These are phyloP conservation scores for Microchrysa polita DNA, from an alignment of 2,888 invertebrate species.

Conservation along the genomic window DNA sequence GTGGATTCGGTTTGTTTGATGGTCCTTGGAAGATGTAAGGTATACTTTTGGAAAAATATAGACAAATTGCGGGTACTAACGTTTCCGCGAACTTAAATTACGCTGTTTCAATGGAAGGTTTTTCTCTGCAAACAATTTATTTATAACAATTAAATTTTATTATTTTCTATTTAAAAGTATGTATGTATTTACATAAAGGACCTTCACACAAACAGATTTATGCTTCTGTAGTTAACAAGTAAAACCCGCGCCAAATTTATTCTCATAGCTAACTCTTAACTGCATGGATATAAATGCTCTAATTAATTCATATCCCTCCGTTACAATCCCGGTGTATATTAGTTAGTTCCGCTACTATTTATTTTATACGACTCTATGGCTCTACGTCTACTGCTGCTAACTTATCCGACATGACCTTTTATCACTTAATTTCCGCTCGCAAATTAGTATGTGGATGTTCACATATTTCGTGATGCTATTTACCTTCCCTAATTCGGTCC, in stretches of 20 bases:
- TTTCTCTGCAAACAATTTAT: too few species aligned
- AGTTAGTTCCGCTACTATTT: background rate
- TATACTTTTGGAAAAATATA: too few species aligned
- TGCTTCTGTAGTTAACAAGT: too few species aligned
- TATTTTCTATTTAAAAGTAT: too few species aligned
- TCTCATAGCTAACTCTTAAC: background rate
- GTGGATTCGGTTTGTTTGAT: background rate
- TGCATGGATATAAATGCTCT: background rate
- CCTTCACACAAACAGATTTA: too few species aligned
- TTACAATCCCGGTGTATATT: background rate
- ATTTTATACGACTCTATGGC: background rate
- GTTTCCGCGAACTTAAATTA: too few species aligned
- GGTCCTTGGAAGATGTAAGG: too few species aligned
- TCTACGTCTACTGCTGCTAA: background rate
- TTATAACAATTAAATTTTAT: too few species aligned
- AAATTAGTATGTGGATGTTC: conserved; percentile 32
- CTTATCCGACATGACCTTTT: conserved; percentile 13
- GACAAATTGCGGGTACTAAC: too few species aligned
- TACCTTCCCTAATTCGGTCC: conserved; percentile 42
- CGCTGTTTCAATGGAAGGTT: too few species aligned
- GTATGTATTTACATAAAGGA: too few species aligned
- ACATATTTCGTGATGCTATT: conserved; percentile 37
- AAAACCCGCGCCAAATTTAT: too few species aligned
- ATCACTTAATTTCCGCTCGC: conserved; percentile 41
- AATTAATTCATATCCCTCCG: conserved; percentile 4